Conservation (phyloP, 1,140 invertebrate species). For the Pectinophora gossypiella region DNA sequence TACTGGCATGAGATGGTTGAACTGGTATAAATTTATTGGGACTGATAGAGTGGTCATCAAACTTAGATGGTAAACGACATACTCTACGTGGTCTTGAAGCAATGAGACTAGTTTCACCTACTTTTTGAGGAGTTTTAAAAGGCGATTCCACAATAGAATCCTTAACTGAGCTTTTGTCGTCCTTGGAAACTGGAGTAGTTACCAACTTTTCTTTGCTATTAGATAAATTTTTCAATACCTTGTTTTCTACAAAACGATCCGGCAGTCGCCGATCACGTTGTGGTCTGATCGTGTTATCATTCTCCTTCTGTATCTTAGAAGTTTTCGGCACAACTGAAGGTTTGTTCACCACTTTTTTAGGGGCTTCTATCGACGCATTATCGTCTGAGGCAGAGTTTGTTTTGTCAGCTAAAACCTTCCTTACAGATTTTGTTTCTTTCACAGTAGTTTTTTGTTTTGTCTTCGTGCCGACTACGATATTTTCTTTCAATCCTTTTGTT, state of each 20-base stretch:
- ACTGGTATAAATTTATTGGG: conserved; percentile 48
- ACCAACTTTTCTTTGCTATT: conserved; percentile 20
- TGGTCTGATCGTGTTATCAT: conserved; percentile 18
- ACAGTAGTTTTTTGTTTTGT: conserved; percentile 18
- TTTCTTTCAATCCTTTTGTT: conserved; percentile 47
- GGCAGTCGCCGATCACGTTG: conserved; percentile 43
- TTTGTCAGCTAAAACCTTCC: conserved; percentile 57
- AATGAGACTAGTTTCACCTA: conserved; percentile 28
- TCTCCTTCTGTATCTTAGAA: not conserved
- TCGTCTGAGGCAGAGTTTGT: conserved; percentile 62
- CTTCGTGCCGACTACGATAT: conserved; percentile 24
- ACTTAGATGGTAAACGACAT: conserved; percentile 45
- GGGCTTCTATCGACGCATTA: conserved; percentile 30
- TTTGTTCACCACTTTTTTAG: conserved; percentile 17
- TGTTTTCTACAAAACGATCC: conserved; percentile 33
- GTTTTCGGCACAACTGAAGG: conserved; percentile 3
- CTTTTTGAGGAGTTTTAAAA: conserved; percentile 26
- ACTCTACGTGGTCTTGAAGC: conserved; percentile 45
- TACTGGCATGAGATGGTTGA: conserved; percentile 50
- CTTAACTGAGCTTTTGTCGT: conserved; percentile 2
- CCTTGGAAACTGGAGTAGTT: not conserved
- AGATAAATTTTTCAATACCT: conserved; percentile 26
- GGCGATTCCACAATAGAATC: conserved; percentile 13
- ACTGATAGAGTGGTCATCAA: conserved; percentile 47
- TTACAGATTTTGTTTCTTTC: conserved; percentile 22